These are phyloP conservation scores for Rotaria sp. DNA, from an alignment of 2,888 invertebrate species.

Conservation along the genomic window DNA sequence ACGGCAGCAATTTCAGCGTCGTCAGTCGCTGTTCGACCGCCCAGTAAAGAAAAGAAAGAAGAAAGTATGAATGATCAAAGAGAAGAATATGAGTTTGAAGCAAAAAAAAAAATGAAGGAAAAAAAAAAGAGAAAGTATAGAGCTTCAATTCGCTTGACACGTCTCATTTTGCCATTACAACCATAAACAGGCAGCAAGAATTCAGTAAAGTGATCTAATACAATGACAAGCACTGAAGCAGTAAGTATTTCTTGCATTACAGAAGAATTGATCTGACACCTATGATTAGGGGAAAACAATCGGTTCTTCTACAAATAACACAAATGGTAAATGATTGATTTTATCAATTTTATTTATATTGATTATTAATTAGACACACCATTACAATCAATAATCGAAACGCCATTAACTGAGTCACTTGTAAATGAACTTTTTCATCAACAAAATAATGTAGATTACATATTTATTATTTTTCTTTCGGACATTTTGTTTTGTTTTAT, in stretches of 20 bases:
- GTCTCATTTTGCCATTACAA: not conserved
- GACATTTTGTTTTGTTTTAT: too few relatives aligned
- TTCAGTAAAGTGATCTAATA: not conserved
- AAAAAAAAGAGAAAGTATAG: not conserved
- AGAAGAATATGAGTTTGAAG: not conserved
- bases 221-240: not conserved
- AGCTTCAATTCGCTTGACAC: not conserved
- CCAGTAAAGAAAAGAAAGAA: not conserved
- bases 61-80: not conserved
- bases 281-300: not conserved
- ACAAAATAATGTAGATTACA: not conserved
- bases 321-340: not conserved
- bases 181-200: not conserved
- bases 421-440: not conserved
- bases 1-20: not conserved
- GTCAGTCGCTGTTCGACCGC: not conserved
- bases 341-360: not conserved
- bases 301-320: not conserved
- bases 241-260: not conserved
- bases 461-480: too few relatives aligned
- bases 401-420: not conserved
- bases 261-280: not conserved
- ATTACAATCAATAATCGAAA: not conserved
- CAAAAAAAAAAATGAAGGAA: not conserved
- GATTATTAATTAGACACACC: not conserved